These are phyloP conservation scores for Lagopus muta DNA, from an alignment of 2,113 vertebrate genomes.

Conservation along the genomic window DNA sequence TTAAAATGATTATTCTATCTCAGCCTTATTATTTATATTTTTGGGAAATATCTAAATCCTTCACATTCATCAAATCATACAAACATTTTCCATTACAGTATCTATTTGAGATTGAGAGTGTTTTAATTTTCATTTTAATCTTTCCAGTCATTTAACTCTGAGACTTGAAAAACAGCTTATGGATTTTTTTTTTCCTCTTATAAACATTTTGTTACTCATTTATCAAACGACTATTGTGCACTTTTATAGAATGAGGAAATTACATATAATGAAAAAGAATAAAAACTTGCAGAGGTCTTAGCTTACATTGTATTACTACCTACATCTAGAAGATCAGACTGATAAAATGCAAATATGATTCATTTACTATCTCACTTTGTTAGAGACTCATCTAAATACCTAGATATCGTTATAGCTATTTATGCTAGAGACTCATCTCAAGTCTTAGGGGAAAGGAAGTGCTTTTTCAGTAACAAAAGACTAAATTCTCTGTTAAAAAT, in stretches of 20 bases:
- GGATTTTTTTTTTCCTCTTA: neutral
- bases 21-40: neutral
- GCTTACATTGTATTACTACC: neutral
- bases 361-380: neutral
- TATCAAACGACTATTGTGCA: neutral
- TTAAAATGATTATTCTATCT: neutral
- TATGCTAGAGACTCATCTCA: neutral
- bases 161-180: neutral
- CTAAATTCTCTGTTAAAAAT: neutral
- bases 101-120: neutral
- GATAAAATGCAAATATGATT: neutral
- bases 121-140: neutral
- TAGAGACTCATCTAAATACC: neutral
- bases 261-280: neutral
- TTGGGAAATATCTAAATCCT: neutral
- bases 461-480: neutral
- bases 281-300: neutral
- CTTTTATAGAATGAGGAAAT: neutral
- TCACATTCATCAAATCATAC: neutral
- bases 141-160: neutral
- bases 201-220: neutral
- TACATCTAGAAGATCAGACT: neutral
- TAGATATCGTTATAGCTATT: neutral
- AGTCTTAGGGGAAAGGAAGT: fast-evolving
- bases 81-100: neutral